These are phyloP conservation scores for Ectemnius continuus DNA, from an alignment of 2,888 invertebrate species.

Conservation along the genomic window DNA sequence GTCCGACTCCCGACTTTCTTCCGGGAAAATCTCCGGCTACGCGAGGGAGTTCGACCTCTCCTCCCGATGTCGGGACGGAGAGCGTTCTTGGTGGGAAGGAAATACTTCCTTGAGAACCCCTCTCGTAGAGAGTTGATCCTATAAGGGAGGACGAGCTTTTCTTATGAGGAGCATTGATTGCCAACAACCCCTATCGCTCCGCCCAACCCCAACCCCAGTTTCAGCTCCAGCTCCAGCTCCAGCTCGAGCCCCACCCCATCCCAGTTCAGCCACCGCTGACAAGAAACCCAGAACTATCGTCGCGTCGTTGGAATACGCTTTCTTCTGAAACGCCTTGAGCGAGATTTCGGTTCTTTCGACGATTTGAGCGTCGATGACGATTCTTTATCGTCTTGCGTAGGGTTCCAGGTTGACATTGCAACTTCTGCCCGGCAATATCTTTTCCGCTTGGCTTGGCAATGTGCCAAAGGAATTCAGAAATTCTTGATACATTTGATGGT, in stretches of 20 bases:
- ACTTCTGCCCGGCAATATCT: too few relatives aligned
- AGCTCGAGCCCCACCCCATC: slow-evolving; percentile 10
- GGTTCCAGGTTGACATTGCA: too few relatives aligned
- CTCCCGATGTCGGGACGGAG: not conserved
- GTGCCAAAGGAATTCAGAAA: too few relatives aligned
- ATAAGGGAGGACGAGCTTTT: slow-evolving; percentile 72
- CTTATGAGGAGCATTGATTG: slow-evolving; percentile 77
- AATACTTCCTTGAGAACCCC: not conserved
- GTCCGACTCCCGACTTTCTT: slow-evolving; percentile 13
- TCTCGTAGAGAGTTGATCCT: slow-evolving; percentile 64
- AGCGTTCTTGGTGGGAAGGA: not conserved
- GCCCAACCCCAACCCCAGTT: slow-evolving; percentile 37
- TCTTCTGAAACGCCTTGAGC: too few relatives aligned
- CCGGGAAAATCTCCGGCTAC: slow-evolving; percentile 15
- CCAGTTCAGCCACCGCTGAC: too few relatives aligned
- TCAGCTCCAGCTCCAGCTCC: slow-evolving; percentile 20
- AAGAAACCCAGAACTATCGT: too few relatives aligned
- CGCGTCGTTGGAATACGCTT: too few relatives aligned
- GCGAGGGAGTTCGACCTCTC: not conserved
- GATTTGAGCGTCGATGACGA: slow-evolving; percentile 29
- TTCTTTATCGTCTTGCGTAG: too few relatives aligned
- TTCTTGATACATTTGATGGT: too few relatives aligned
- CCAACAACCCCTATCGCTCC: slow-evolving; percentile 71
- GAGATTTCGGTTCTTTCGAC: slow-evolving; percentile 16
- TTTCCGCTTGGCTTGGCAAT: too few relatives aligned